Percentiles rank a stretch among this genome's conserved stretches.
phyloP scores from a whole-genome alignment of 2,797 vertebrate species.

The Morelia viridis region DNA sequence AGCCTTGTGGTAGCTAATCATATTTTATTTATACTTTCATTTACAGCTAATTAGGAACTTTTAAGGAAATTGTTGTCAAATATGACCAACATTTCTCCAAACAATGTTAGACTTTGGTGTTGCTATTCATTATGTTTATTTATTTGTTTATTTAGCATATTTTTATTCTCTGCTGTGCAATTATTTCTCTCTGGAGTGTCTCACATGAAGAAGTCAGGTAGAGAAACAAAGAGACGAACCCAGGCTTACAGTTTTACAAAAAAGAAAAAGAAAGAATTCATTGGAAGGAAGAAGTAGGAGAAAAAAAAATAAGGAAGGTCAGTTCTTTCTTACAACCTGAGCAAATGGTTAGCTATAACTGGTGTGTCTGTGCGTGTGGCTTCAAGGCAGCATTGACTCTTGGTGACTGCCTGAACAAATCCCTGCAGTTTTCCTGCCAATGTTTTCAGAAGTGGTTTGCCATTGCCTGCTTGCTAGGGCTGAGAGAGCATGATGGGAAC shows the following conservation, averaged over 20 bases:
- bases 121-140: not conserved
- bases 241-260: not conserved
- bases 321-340: not conserved
- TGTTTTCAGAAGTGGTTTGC: not conserved
- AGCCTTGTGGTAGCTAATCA: no score
- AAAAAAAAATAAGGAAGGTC: not conserved
- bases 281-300: not conserved
- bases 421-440: not conserved
- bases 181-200: not conserved
- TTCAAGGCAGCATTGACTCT: not conserved
- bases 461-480: not conserved
- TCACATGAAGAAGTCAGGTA: not conserved
- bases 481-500: not conserved
- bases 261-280: not conserved
- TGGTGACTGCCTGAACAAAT: not conserved
- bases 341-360: not conserved
- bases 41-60: not conserved
- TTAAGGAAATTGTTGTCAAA: not conserved
- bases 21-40: no score
- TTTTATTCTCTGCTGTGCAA: not conserved
- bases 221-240: not conserved
- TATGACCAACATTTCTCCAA: not conserved
- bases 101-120: not conserved
- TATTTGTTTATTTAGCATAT: not conserved
- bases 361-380: not conserved